Evolutionary conservation across 2,113 vertebrate species (phyloP).

Genomic region (Pedetes capensis): DNA sequence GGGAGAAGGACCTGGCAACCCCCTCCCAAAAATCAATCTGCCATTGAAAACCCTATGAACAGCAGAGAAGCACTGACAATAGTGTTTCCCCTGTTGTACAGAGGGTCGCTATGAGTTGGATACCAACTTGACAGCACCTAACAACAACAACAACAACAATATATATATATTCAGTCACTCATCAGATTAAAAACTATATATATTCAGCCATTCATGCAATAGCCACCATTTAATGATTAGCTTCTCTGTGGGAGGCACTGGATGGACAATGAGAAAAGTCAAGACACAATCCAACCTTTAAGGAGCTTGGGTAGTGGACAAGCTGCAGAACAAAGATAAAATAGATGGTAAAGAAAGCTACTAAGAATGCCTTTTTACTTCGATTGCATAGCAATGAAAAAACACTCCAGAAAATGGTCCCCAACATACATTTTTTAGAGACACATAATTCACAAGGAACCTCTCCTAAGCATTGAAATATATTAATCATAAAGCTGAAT

Average conservation of each 20-base stretch:
- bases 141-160: too few species aligned
- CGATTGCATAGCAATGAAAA: neutral
- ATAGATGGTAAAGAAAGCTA: neutral
- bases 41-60: too few species aligned
- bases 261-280: too few species aligned
- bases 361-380: neutral
- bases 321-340: neutral
- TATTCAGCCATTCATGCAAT: neutral
- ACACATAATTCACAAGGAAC: neutral
- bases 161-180: too few species aligned
- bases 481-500: neutral
- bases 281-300: neutral
- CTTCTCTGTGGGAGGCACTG: neutral
- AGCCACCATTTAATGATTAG: neutral
- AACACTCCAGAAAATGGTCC: neutral
- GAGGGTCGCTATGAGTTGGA: too few species aligned
- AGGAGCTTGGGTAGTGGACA: neutral
- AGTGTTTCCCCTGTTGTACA: too few species aligned
- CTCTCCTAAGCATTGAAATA: neutral
- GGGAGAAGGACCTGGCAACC: too few species aligned
- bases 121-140: too few species aligned
- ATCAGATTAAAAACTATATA: too few species aligned
- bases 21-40: too few species aligned
- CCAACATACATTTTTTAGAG: conserved; percentile 7
- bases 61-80: too few species aligned